Evolutionary conservation across 2,888 invertebrate genomes (phyloP), one percentile per base, ranked within the genome.

Genomic region (Lithosia quadra): DNA sequence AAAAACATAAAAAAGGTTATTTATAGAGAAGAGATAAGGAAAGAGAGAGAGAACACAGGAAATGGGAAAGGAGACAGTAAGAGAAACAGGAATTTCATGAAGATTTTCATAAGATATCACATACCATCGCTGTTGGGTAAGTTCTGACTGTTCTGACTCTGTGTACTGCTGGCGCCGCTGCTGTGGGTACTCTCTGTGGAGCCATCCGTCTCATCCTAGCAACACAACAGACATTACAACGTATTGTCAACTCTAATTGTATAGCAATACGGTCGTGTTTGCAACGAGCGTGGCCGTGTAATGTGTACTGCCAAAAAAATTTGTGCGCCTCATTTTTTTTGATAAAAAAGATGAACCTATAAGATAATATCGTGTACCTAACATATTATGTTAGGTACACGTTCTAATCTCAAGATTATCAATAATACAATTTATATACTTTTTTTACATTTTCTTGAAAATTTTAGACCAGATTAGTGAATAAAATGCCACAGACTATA

Each of bases 131-230:
- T 92, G 61, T 90, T 95, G 1, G 95, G 95, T 76, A 95, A 77
- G 57, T 90, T 91, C 80, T 93, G 92, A 71, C 93, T 94, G 58
- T 90, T 91, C 80, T 93, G 92, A 72, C 93, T 94, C 79, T 91
- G 95, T 77, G 86, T 93, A 85, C 93, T 93, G 79, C 91, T 93
- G 18, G 91, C 90, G 66, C 92, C 92, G 84, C 92, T 92, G 65
- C 92, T 94, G 22, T 91, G 77, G 0, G 94, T 91, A 69, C 91
- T 93, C 57, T 92, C 94, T 8, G 94, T 90, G 2, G 95, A 94
- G 22, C 89, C 92, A 81, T 97, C 97, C 33, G 96, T 96, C 80
- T 96, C 96, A 83, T 97, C 97, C 91, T 97, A 86, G 61, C 82
- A 84, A 78, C 59, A 76, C 10, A 60, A 18, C 18, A 34, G 7